A percentile compares a stretch with the other conserved stretches of the same genome.
These are phyloP conservation scores for Archips xylosteana DNA, from an alignment of 2,888 invertebrate species.

Conservation along the genomic window DNA sequence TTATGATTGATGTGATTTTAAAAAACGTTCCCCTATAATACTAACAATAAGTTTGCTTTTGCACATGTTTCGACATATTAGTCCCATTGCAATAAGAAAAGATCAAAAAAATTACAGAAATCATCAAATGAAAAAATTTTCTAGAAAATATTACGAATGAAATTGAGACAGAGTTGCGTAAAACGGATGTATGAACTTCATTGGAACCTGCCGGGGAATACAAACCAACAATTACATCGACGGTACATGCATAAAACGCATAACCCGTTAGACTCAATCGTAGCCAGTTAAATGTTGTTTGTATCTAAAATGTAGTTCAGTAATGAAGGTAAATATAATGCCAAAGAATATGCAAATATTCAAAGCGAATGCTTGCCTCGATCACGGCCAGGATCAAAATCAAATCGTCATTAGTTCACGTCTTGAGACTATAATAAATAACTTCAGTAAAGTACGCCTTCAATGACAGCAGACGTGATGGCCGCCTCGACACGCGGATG, in stretches of 20 bases:
- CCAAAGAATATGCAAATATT: constrained; percentile 39
- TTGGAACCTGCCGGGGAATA: neutral
- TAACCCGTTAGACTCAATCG: neutral
- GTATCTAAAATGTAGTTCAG: neutral
- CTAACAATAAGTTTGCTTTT: too few relatives aligned
- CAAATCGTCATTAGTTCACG: constrained; percentile 70
- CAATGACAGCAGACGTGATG: constrained; percentile 73
- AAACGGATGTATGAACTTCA: too few relatives aligned
- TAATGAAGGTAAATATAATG: neutral
- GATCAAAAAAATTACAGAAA: too few relatives aligned
- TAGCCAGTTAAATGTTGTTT: neutral
- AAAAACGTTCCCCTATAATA: too few relatives aligned
- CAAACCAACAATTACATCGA: neutral
- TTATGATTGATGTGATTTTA: too few relatives aligned
- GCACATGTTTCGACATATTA: too few relatives aligned
- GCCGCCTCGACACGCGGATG: constrained; percentile 73
- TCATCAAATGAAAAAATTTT: too few relatives aligned
- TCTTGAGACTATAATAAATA: constrained; percentile 61
- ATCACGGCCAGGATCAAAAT: constrained; percentile 61
- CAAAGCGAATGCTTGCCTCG: constrained; percentile 38
- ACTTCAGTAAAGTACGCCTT: constrained; percentile 60
- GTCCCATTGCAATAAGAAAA: too few relatives aligned
- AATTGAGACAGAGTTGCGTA: too few relatives aligned
- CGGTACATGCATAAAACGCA: neutral
- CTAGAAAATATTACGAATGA: too few relatives aligned